Conservation (phyloP, 23 tunicate genomes). For the Corella eumyota region DNA sequence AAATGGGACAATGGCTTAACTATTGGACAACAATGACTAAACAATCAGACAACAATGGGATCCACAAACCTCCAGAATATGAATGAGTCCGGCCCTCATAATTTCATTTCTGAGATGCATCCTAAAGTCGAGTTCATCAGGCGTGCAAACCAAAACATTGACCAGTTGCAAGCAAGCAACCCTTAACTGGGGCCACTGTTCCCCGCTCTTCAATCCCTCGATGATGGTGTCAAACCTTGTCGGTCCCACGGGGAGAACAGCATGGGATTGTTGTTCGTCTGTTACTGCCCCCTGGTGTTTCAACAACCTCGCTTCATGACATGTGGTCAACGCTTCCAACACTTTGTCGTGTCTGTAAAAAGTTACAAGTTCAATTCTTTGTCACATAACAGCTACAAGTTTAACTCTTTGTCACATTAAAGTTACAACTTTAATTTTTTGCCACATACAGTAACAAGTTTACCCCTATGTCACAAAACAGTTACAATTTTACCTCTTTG, state of each 20-base stretch:
- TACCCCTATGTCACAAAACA: too few species aligned
- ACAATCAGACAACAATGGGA: too few species aligned
- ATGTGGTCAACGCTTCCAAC: slow-evolving; percentile 57
- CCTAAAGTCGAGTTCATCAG: slow-evolving; percentile 80
- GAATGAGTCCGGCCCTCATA: slow-evolving; percentile 77
- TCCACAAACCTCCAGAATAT: slow-evolving; percentile 47
- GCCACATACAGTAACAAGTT: too few species aligned
- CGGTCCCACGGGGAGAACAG: slow-evolving; percentile 61
- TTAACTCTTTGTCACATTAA: too few species aligned
- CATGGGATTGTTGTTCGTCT: slow-evolving; percentile 27
- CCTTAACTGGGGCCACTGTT: slow-evolving; percentile 37
- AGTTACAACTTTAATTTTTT: too few species aligned
- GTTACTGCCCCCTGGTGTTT: slow-evolving; percentile 14
- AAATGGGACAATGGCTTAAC: too few species aligned
- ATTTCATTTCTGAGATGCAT: slow-evolving; percentile 77
- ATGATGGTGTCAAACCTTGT: slow-evolving; percentile 71
- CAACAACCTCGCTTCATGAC: slow-evolving; percentile 62
- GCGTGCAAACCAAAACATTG: slow-evolving; percentile 70
- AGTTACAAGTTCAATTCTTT: too few species aligned
- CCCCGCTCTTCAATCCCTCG: slow-evolving; percentile 51
- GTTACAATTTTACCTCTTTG: too few species aligned
- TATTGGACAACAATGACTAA: too few species aligned
- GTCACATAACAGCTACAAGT: too few species aligned
- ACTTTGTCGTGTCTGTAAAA: slow-evolving; percentile 79
- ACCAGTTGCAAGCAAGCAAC: slow-evolving; percentile 89